These are phyloP conservation scores for Dendropsophus ebraccatus DNA, from an alignment of 2,113 vertebrate genomes.

Conservation along the genomic window DNA sequence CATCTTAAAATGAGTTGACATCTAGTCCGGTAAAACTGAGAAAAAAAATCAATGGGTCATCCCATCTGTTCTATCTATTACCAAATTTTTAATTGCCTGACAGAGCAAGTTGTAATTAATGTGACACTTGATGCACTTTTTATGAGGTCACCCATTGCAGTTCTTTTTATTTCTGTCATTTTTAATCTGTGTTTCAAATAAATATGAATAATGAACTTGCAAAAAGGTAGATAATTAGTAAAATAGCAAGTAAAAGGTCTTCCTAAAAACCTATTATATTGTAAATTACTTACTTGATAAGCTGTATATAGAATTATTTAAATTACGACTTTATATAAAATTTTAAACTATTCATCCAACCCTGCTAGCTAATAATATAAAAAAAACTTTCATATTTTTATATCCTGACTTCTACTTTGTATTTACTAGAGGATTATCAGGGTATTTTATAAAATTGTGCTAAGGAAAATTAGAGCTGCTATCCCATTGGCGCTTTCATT, in stretches of 20 bases:
- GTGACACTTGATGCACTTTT: constrained; percentile 42
- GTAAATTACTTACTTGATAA: background rate
- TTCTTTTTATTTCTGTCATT: constrained; percentile 44
- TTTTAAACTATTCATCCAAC: background rate
- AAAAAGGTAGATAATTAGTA: constrained; percentile 40
- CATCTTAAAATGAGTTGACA: constrained; percentile 35
- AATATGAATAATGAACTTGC: constrained; percentile 43
- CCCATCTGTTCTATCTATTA: constrained; percentile 31
- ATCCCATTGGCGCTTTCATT: background rate
- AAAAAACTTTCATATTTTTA: background rate
- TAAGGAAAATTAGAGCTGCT: background rate
- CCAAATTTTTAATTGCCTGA: constrained; percentile 54
- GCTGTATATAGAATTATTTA: background rate
- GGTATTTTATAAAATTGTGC: background rate
- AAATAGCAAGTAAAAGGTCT: constrained; percentile 26
- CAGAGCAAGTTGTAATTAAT: constrained; percentile 44
- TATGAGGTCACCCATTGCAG: constrained; percentile 43
- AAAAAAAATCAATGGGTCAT: constrained; percentile 35
- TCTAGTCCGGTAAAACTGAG: constrained; percentile 10
- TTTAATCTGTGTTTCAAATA: constrained; percentile 48
- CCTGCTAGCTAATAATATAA: background rate
- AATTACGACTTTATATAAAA: background rate
- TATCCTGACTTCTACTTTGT: background rate
- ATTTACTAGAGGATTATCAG: background rate
- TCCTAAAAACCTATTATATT: constrained; percentile 10